Conservation (phyloP, 2,797 vertebrate species). For the Pipistrellus kuhlii region DNA sequence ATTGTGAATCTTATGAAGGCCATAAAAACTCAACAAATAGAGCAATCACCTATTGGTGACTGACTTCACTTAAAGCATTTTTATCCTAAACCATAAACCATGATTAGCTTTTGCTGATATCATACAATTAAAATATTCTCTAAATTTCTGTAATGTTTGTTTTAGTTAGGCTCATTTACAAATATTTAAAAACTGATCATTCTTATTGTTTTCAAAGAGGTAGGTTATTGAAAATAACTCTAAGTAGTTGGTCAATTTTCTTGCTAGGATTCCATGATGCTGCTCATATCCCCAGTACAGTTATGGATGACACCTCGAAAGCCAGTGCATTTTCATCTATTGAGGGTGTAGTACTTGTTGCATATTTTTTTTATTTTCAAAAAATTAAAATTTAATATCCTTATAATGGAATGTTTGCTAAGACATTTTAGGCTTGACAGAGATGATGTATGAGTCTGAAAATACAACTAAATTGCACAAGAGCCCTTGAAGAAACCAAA, state of each 20-base stretch:
- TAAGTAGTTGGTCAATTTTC: background rate
- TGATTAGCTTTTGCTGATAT: background rate
- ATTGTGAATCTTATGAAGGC: conserved; percentile 13
- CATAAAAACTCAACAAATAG: background rate
- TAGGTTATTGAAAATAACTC: background rate
- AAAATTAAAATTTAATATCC: conserved; percentile 78
- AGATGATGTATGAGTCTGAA: conserved; percentile 78
- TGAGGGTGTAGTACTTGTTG: conserved; percentile 32
- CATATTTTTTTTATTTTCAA: conserved; percentile 64
- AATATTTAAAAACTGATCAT: background rate
- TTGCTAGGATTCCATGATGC: background rate
- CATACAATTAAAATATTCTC: background rate
- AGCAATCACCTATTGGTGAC: background rate
- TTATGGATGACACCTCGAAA: conserved; percentile 55
- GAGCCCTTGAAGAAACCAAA: conserved; percentile 52
- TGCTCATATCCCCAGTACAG: conserved; percentile 12
- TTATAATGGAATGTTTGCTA: conserved; percentile 70
- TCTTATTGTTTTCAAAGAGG: background rate
- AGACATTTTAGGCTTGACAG: conserved; percentile 69
- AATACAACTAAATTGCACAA: conserved; percentile 70
- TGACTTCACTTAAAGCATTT: background rate
- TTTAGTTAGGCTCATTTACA: background rate
- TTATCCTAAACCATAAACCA: background rate
- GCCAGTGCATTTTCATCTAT: conserved; percentile 57
- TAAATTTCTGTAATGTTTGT: background rate